phyloP scores from a whole-genome alignment of 1,140 invertebrate genomes.

The Drosophila gunungcola region DNA sequence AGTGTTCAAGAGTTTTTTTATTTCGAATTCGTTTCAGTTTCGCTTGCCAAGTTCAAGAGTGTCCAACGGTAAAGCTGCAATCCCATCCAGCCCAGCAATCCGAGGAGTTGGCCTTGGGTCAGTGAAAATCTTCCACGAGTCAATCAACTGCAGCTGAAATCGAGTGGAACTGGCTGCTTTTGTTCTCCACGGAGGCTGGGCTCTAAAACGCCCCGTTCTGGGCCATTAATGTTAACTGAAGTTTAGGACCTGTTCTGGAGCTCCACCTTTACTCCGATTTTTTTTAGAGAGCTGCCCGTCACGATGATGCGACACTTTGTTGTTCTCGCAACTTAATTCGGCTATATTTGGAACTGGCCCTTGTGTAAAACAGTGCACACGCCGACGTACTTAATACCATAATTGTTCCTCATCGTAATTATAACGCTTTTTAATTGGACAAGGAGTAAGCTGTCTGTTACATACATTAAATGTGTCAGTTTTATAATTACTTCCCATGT shows the following conservation, averaged over 20 bases:
- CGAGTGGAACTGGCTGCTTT: constrained; percentile 31
- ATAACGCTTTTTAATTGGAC: neutral
- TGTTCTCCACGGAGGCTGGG: constrained; percentile 35
- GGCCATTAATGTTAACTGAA: constrained; percentile 10
- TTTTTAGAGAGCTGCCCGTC: neutral
- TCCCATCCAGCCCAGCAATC: neutral
- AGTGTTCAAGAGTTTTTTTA: neutral
- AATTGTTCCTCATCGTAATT: neutral
- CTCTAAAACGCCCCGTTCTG: constrained; percentile 19
- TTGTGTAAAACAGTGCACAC: neutral
- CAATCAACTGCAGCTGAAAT: constrained; percentile 54
- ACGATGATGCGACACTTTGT: constrained; percentile 12
- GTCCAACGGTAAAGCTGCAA: constrained; percentile 57
- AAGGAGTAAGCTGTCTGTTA: neutral
- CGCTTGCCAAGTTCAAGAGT: constrained; percentile 66
- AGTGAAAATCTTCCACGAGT: constrained; percentile 71
- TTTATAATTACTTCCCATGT: neutral
- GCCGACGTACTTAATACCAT: neutral
- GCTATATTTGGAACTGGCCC: constrained; percentile 12
- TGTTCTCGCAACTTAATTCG: constrained; percentile 3
- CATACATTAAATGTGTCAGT: neutral
- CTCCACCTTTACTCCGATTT: neutral
- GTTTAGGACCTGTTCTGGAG: constrained; percentile 28
- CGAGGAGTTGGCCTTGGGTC: constrained; percentile 56
- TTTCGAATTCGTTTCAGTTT: neutral